Conservation (phyloP, 2,797 vertebrate genomes). For the Lates japonicus region DNA sequence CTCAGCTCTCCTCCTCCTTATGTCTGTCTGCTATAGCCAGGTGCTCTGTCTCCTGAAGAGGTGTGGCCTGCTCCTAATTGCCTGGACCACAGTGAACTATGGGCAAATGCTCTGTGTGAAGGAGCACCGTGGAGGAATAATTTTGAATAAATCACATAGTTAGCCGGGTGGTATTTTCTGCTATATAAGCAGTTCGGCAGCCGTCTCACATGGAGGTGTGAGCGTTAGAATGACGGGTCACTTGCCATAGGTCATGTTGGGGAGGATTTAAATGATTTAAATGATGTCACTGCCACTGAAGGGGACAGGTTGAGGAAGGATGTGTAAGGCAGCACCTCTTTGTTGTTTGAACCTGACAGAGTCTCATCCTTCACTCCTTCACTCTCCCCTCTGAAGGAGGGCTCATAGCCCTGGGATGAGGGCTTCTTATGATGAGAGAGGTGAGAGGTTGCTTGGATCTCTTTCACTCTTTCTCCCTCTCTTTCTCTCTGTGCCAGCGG, state of each 20-base stretch:
- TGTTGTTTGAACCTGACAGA: conserved; percentile 86
- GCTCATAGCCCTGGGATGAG: conserved; percentile 75
- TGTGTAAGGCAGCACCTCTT: conserved; percentile 82
- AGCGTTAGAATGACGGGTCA: conserved; percentile 82
- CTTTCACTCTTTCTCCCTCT: conserved; percentile 66
- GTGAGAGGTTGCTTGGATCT: conserved; percentile 81
- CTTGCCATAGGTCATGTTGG: conserved; percentile 83
- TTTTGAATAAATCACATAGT: conserved; percentile 86
- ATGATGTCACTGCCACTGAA: conserved; percentile 83
- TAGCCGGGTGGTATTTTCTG: conserved; percentile 79
- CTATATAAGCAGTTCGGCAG: conserved; percentile 81
- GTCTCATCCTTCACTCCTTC: conserved; percentile 76
- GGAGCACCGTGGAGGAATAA: conserved; percentile 82
- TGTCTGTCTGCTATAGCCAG: conserved; percentile 79
- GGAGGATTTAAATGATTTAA: conserved; percentile 86
- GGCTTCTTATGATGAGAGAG: conserved; percentile 78
- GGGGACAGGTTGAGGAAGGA: conserved; percentile 80
- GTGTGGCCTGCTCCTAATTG: conserved; percentile 83
- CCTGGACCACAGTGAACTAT: conserved; percentile 80
- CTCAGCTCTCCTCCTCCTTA: conserved; percentile 73
- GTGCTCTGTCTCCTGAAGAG: conserved; percentile 82
- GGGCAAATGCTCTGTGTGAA: conserved; percentile 79
- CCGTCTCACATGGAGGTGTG: conserved; percentile 74
- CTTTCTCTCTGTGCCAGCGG: conserved; percentile 66
- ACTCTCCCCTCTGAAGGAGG: conserved; percentile 71